Conservation (phyloP, 2,797 vertebrate genomes). For the Mormyrops boulengeri region DNA sequence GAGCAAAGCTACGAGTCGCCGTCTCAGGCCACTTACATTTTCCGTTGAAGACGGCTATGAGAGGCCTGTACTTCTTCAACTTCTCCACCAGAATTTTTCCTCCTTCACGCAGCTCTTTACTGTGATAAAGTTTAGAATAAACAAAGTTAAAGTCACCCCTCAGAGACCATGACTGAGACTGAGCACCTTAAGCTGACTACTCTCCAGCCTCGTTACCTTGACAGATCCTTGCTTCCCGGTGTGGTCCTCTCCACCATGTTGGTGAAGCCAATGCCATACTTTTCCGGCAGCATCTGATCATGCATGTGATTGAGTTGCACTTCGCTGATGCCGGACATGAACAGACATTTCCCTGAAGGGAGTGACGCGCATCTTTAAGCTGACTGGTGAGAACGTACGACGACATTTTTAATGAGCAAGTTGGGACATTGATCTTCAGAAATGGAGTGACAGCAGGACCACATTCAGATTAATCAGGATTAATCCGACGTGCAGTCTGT, state of each 20-base stretch:
- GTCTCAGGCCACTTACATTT: slow-evolving; percentile 54
- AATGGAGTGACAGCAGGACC: background rate
- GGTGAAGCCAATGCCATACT: slow-evolving; percentile 95
- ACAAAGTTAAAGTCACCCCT: background rate
- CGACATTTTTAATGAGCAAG: background rate
- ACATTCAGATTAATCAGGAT: background rate
- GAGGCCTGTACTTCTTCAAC: slow-evolving; percentile 86
- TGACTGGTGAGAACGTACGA: background rate
- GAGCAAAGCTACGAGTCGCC: background rate
- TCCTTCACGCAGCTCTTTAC: slow-evolving; percentile 98
- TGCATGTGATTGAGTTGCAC: slow-evolving; percentile 86
- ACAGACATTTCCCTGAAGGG: slow-evolving; percentile 88
- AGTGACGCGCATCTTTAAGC: slow-evolving; percentile 13
- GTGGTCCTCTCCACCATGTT: slow-evolving; percentile 97
- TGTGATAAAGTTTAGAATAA: slow-evolving; percentile 41
- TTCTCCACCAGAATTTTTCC: slow-evolving; percentile 91
- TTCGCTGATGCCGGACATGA: slow-evolving; percentile 90
- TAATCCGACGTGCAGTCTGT: background rate
- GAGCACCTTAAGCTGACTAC: too few species aligned
- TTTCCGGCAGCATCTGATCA: slow-evolving; percentile 78
- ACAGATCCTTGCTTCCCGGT: slow-evolving; percentile 94
- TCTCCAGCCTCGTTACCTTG: slow-evolving; percentile 62
- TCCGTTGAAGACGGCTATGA: slow-evolving; percentile 94
- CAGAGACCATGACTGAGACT: background rate
- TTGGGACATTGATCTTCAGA: background rate